Evolutionary conservation across 2,113 vertebrate genomes (phyloP).

Genomic region (Macrotus californicus): DNA sequence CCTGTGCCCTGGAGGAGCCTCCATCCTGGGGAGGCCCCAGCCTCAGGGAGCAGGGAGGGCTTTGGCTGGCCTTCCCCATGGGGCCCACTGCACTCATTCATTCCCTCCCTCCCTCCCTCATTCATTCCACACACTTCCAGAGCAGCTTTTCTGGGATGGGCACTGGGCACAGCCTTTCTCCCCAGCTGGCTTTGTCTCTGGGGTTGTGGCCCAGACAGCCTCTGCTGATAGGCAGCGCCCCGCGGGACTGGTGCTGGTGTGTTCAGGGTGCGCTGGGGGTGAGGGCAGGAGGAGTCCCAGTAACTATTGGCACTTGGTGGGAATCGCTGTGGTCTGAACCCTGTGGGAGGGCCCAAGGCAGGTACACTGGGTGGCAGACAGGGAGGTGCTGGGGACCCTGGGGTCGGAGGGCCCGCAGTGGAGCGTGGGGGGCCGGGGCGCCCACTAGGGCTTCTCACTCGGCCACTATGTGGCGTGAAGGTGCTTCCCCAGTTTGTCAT

Average conservation of each 20-base stretch:
- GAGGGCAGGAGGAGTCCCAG: neutral
- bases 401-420: neutral
- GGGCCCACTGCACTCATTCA: neutral
- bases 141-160: neutral
- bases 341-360: accelerated
- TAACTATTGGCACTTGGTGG: neutral
- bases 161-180: neutral
- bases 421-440: neutral
- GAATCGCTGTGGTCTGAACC: neutral
- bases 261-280: accelerated
- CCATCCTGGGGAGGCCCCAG: neutral
- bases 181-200: neutral
- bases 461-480: neutral
- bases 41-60: neutral
- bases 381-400: neutral
- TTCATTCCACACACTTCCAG: neutral
- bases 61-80: neutral
- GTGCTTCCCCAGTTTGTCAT: neutral
- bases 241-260: no score
- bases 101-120: neutral
- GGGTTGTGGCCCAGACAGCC: neutral
- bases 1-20: no score
- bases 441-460: neutral
- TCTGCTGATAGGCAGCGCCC: no score
- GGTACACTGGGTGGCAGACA: neutral